Evolutionary conservation across 1,140 invertebrate species (phyloP).

Genomic region (Dysdera silvatica): DNA sequence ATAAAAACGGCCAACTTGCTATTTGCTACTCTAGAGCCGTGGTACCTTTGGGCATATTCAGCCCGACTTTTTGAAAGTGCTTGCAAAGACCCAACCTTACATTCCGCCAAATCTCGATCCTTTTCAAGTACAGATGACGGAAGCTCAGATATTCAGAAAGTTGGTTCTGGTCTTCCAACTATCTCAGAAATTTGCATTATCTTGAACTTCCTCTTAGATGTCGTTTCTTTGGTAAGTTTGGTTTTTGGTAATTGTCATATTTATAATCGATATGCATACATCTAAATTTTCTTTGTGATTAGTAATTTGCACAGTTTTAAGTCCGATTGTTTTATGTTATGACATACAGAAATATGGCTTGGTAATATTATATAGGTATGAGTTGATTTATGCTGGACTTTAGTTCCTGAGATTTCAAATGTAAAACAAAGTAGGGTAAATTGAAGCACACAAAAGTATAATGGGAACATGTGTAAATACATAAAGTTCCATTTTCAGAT

Average conservation of each 20-base stretch:
- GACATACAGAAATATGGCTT: too few relatives aligned
- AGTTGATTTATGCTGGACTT: too few relatives aligned
- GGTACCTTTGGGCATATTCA: slow-evolving; percentile 79
- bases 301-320: too few relatives aligned
- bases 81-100: slow-evolving; percentile 41
- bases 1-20: slow-evolving; percentile 77
- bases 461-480: too few relatives aligned
- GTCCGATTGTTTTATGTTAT: too few relatives aligned
- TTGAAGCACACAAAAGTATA: too few relatives aligned
- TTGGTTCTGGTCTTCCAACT: slow-evolving; percentile 37
- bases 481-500: too few relatives aligned
- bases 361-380: too few relatives aligned
- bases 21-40: slow-evolving; percentile 73
- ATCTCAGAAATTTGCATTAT: slow-evolving; percentile 54
- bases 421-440: too few relatives aligned
- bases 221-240: slow-evolving; percentile 56
- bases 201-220: slow-evolving; percentile 68
- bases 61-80: slow-evolving; percentile 60
- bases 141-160: slow-evolving; percentile 27
- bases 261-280: neutral
- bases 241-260: neutral
- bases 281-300: too few relatives aligned
- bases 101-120: neutral
- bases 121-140: neutral
- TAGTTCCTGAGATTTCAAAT: too few relatives aligned